Conservation (phyloP, 2,113 vertebrate genomes). For the Chiloscyllium plagiosum region DNA sequence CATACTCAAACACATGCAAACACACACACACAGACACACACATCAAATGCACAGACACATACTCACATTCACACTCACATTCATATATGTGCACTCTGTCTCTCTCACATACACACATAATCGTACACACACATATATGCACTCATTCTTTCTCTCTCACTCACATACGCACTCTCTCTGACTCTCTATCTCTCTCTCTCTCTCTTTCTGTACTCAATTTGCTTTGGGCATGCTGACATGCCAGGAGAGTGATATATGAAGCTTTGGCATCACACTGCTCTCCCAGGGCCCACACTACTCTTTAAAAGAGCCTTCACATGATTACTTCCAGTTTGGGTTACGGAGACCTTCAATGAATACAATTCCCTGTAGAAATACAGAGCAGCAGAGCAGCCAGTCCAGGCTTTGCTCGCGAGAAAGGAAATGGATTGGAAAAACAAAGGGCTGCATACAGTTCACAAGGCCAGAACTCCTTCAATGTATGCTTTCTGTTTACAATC, state of each 20-base stretch:
- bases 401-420: not conserved
- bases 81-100: no score
- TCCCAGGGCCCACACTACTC: not conserved
- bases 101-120: no score
- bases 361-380: not conserved
- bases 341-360: not conserved
- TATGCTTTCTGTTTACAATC: not conserved
- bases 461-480: not conserved
- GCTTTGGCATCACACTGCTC: not conserved
- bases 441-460: not conserved
- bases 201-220: not conserved
- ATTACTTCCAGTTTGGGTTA: not conserved
- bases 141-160: no score
- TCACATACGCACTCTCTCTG: no score
- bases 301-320: not conserved
- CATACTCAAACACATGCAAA: no score
- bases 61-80: no score
- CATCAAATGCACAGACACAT: no score
- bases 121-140: no score
- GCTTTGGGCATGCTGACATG: not conserved
- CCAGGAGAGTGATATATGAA: not conserved
- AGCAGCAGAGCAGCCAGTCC: not conserved
- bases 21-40: no score
- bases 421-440: not conserved
- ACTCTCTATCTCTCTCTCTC: no score